Evolutionary conservation across 2,888 invertebrate genomes (phyloP), one percentile per base, ranked within the genome.

Genomic region (Lysandra coridon): DNA sequence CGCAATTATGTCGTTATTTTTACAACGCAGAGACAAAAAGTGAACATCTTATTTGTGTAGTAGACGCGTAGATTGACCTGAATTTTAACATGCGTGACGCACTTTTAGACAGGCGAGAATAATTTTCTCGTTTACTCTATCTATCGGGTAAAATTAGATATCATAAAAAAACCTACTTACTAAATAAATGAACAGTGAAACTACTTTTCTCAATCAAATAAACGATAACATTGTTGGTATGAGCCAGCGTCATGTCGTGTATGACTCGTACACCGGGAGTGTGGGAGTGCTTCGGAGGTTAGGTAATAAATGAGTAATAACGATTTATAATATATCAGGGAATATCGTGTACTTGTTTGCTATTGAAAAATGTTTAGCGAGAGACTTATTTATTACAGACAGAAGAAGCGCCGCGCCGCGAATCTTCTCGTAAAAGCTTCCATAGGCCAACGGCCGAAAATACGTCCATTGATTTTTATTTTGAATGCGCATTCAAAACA

Each of bases 231-330:
- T 69, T 69, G 17, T 64, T 64, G 23, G 12, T 69, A 37, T 69
- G 69, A 12, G 69, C 33, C 69, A 69, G 69, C 17, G 69, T 69
- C 69, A 37, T 64, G 69, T 14, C 37, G 69, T 37, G 69, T 75
- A 75, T 44, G 49, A 49, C 30, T 75, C 23, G 49, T 23, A 30
- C 23, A 14, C 4, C 23, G 14, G 17, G 73, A 73, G 74, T 23
- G 75, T 75, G 30, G 75, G 75, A 23, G 75, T 49, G 49, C 75
- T 49, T 49, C n/a, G 49, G 49, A 75, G 75, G 75, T 75, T 49
- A 23, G 49, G 75, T 69, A 69, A 69, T 69, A 69, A 74, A 49
- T 49, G 75, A 75, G 44, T 75, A 75, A 49, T 49, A 75, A 30
- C 30, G 44, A 44, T 23, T 75, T 49, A 75, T 44, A 49, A 75